phyloP scores from a whole-genome alignment of 2,888 invertebrate genomes.

The Cataglyphis livida region DNA sequence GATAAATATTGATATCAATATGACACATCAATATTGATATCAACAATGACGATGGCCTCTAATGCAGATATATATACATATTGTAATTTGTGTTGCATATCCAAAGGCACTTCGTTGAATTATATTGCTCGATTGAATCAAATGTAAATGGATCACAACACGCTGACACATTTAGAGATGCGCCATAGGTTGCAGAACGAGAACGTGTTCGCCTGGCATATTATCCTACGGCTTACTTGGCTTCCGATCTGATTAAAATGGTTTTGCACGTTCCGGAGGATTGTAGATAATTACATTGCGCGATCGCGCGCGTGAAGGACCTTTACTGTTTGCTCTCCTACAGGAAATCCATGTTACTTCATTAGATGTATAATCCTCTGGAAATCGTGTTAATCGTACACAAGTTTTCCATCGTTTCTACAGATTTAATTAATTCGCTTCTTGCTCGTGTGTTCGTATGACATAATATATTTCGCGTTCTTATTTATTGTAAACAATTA shows the following conservation, averaged over 20 bases:
- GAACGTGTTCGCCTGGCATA: constrained; percentile 33
- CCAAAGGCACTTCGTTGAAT: constrained; percentile 1
- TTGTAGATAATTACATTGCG: constrained; percentile 41
- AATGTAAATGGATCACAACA: not conserved
- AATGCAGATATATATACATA: not conserved
- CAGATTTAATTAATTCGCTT: not conserved
- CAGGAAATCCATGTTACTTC: constrained; percentile 31
- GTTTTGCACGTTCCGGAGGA: constrained; percentile 43
- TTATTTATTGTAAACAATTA: not conserved
- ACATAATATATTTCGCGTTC: not conserved
- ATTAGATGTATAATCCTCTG: constrained; percentile 10
- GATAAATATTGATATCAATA: not conserved
- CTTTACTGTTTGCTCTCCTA: constrained; percentile 15
- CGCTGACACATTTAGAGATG: constrained; percentile 7
- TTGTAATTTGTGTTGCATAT: not conserved
- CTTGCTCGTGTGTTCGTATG: not conserved
- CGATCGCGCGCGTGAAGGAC: constrained; percentile 30
- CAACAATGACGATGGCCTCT: not conserved
- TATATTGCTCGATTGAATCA: not conserved
- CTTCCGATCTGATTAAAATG: constrained; percentile 53
- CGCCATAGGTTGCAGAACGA: constrained; percentile 13
- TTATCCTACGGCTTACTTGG: constrained; percentile 47
- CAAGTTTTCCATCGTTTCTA: not conserved
- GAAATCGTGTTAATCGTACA: not conserved
- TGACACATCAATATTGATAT: no score